Base-by-base conservation (phyloP, 2,113 vertebrate species). In the Phylloscopus trochiloides region DNA sequence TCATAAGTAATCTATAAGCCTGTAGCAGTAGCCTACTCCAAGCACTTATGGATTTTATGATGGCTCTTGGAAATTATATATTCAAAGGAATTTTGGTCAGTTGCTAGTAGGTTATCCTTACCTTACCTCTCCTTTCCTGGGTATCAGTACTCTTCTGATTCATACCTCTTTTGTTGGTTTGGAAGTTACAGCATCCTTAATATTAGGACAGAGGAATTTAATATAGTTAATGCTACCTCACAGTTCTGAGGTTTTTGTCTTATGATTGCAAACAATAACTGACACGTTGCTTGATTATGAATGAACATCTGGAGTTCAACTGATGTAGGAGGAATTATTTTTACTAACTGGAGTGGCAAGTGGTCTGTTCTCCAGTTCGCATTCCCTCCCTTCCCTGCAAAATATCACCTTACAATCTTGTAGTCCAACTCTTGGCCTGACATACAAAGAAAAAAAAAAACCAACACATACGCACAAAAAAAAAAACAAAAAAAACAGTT, bases 301-400 rank as follows among this genome's bases (percentile, higher is more conserved):
- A 40, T 40, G 8, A 78, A 63, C 14, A 58, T 26, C 24, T 70
- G 47, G 51, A 73, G 8, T 52, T 55, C 14, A 7, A n/a, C 16
- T 32, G 25, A 61, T 29, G 12, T 28, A 65, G 6, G 19, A 92
- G 77, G 7, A 61, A 74, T 77, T 63, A 47, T 21, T 90, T 75
- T 58, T 63, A 62, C 51, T 68, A 68, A 79, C 28, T 77, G 9
- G 47, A 80, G 32, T 57, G 22, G 25, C 26, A 88, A 48, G 31
- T 34, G 17, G 26, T 65, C 32, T 66, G 5, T 65, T 87, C 59
- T 34, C 22, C 36, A 83, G 25, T 38, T 71, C 71, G 43, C 9
- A 6, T 16, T 26, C 26, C 29, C 11, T 20, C 7, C 29, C 10
- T n/a, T 4, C 57, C 8, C 1, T 1, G 6, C 14, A 13, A 9